phyloP scores from a whole-genome alignment of 1,140 invertebrate genomes.

The Drosophila nigromelanica region DNA sequence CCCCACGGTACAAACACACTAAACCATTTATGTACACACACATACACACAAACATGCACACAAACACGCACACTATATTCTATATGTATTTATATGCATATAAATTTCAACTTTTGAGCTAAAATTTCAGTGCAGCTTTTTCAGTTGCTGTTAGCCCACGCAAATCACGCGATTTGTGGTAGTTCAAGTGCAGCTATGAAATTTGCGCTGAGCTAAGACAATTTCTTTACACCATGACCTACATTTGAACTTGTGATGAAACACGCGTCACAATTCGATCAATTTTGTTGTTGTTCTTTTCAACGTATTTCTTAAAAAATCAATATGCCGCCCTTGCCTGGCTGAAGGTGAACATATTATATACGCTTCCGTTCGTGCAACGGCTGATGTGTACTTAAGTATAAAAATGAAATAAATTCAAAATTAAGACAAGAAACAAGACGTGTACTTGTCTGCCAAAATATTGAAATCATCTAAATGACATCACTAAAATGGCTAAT shows the following conservation, averaged over 20 bases:
- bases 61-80: background rate
- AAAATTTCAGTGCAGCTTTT: slow-evolving; percentile 38
- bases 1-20: slow-evolving; percentile 17
- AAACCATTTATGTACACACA: background rate
- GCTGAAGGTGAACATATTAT: slow-evolving; percentile 58
- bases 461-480: slow-evolving; percentile 3
- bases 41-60: slow-evolving; percentile 8
- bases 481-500: background rate
- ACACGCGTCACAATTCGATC: slow-evolving; percentile 44
- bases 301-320: slow-evolving; percentile 43
- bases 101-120: slow-evolving; percentile 40
- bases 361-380: slow-evolving; percentile 15
- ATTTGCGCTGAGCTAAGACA: slow-evolving; percentile 63
- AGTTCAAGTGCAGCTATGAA: slow-evolving; percentile 62
- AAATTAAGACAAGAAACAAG: background rate
- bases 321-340: slow-evolving; percentile 53
- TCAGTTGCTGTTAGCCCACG: slow-evolving; percentile 51
- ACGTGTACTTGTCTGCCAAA: slow-evolving; percentile 9
- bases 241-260: slow-evolving; percentile 75
- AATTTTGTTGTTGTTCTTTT: slow-evolving; percentile 8
- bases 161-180: slow-evolving; percentile 68
- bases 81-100: slow-evolving; percentile 14
- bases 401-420: slow-evolving; percentile 1
- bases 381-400: slow-evolving; percentile 18
- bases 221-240: slow-evolving; percentile 61